Conservation (phyloP, 2,797 vertebrate genomes). For the Sebastes minor region DNA sequence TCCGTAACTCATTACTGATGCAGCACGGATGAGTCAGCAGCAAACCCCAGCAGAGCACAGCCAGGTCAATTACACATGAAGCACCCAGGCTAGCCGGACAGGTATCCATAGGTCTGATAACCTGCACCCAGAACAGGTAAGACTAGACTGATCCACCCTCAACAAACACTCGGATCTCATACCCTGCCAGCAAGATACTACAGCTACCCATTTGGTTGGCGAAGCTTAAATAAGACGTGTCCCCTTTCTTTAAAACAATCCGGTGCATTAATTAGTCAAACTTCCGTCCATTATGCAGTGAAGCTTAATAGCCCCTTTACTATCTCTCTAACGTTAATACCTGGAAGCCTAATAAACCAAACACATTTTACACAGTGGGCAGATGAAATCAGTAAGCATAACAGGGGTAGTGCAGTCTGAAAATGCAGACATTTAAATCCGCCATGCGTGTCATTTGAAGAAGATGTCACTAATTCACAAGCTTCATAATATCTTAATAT, state of each 20-base stretch:
- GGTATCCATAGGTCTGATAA: slow-evolving; percentile 40
- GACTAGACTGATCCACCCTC: slow-evolving; percentile 34
- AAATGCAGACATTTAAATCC: background rate
- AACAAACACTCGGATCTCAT: slow-evolving; percentile 41
- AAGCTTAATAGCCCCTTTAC: background rate
- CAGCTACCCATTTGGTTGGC: slow-evolving; percentile 28
- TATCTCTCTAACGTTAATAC: background rate
- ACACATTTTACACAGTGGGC: background rate
- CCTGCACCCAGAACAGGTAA: slow-evolving; percentile 47
- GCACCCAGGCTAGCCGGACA: slow-evolving; percentile 9
- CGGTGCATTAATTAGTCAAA: background rate
- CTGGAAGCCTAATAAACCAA: background rate
- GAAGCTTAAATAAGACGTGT: slow-evolving; percentile 10
- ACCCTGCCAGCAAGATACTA: slow-evolving; percentile 1
- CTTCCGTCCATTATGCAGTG: background rate
- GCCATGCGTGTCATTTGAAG: background rate
- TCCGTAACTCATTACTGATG: slow-evolving; percentile 59
- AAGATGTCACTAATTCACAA: background rate
- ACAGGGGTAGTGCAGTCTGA: background rate
- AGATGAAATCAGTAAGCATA: background rate
- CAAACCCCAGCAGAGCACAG: slow-evolving; percentile 34
- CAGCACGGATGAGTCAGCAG: slow-evolving; percentile 65
- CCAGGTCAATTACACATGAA: slow-evolving; percentile 60
- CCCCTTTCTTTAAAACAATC: slow-evolving; percentile 1
- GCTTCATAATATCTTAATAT: background rate